phyloP scores from a whole-genome alignment of 2,797 vertebrate species.

The Thalassophryne amazonica region DNA sequence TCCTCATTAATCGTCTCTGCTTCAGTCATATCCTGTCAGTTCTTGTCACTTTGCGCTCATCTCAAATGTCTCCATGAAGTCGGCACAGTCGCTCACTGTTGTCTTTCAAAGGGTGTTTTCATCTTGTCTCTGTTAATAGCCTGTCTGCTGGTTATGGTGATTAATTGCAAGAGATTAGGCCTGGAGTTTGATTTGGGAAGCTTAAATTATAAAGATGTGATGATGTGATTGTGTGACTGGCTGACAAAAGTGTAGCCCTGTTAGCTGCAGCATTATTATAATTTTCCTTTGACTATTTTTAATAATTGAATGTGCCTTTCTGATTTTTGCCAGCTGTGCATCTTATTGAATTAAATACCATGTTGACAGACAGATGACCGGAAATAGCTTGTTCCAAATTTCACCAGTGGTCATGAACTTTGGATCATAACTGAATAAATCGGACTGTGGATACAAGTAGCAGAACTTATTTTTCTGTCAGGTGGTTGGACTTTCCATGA shows the following conservation, averaged over 20 bases:
- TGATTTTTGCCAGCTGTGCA: constrained; percentile 15
- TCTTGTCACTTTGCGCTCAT: constrained; percentile 21
- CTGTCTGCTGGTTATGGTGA: constrained; percentile 43
- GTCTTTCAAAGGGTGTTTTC: constrained; percentile 29
- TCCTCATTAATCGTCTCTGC: constrained; percentile 41
- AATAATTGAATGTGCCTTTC: constrained; percentile 3
- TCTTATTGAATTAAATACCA: constrained; percentile 21
- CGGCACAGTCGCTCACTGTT: constrained; percentile 17
- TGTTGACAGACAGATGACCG: no score
- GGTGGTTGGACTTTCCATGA: no score
- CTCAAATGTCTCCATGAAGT: constrained; percentile 28
- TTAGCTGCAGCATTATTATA: not conserved
- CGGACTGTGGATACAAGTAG: no score
- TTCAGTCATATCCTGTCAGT: constrained; percentile 33
- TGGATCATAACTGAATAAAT: no score
- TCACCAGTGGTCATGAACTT: no score
- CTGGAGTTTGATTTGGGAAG: constrained; percentile 18
- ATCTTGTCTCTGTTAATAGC: constrained; percentile 26
- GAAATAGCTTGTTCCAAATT: no score
- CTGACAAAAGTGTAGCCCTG: not conserved
- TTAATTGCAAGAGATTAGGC: constrained; percentile 46
- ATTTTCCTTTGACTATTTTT: constrained; percentile 17
- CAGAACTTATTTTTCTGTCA: no score
- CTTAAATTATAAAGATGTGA: constrained; percentile 22
- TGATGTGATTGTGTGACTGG: constrained; percentile 7